These are phyloP conservation scores for Halictus quadricinctus DNA, from an alignment of 2,888 invertebrate species.

Conservation along the genomic window DNA sequence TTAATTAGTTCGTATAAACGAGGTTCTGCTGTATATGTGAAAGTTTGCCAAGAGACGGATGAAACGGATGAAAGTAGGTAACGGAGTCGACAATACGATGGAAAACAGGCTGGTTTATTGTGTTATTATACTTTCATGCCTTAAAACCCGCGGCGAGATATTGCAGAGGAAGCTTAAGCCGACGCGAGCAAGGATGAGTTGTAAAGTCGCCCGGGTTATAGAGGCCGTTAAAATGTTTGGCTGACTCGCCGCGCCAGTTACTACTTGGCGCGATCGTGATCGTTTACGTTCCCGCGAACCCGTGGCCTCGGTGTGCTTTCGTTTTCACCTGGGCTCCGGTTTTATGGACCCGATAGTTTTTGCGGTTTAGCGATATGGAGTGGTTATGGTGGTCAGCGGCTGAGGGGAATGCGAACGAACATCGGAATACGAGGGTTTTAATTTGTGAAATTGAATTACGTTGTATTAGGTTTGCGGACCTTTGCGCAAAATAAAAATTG, in stretches of 20 bases:
- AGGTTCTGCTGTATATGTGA: background rate
- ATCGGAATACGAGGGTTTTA: background rate
- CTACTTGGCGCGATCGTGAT: constrained; percentile 37
- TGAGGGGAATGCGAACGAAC: background rate
- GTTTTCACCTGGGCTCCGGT: constrained; percentile 6
- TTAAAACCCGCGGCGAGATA: constrained; percentile 31
- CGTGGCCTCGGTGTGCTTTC: background rate
- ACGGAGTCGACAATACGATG: constrained; percentile 22
- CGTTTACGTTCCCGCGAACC: constrained; percentile 25
- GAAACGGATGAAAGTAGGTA: constrained; percentile 33
- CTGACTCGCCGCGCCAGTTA: constrained; percentile 43
- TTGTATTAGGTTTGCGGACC: background rate
- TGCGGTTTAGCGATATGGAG: background rate
- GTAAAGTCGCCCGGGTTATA: constrained; percentile 49
- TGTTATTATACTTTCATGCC: constrained; percentile 50
- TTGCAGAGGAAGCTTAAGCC: constrained; percentile 29
- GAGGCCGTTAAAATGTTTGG: constrained; percentile 52
- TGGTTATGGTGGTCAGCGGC: background rate
- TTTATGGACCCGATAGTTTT: background rate
- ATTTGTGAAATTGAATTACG: background rate
- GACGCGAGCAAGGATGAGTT: constrained; percentile 28
- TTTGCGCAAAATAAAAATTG: background rate
- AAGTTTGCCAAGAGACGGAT: background rate
- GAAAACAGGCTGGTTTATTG: constrained; percentile 37
- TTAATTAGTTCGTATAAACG: background rate